Percentiles rank a stretch among this genome's conserved stretches.
phyloP scores from a whole-genome alignment of 2,113 vertebrate species.

The Austrofundulus limnaeus region DNA sequence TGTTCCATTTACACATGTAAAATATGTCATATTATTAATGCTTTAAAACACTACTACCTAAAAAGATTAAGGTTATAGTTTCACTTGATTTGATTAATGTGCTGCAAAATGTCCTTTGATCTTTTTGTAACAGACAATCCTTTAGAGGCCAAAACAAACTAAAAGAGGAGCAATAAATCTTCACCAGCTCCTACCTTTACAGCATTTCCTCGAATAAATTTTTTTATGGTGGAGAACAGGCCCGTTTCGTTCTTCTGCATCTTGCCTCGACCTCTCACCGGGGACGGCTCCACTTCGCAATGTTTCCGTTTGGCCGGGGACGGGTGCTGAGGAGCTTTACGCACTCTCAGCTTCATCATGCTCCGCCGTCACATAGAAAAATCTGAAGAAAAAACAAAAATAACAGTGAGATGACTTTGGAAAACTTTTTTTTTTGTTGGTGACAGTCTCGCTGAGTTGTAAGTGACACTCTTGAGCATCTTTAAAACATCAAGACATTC shows the following conservation, averaged over 20 bases:
- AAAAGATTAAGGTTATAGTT: too few species aligned
- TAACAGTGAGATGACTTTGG: too few species aligned
- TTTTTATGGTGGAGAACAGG: slow-evolving; percentile 80
- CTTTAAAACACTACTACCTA: not conserved
- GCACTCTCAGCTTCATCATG: slow-evolving; percentile 98
- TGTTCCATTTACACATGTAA: too few species aligned
- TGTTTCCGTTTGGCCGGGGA: slow-evolving; percentile 91
- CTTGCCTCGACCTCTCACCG: slow-evolving; percentile 63
- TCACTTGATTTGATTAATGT: too few species aligned
- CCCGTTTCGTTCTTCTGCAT: slow-evolving; percentile 80
- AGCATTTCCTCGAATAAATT: slow-evolving; percentile 80
- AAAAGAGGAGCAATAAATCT: not conserved
- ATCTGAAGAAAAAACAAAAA: slow-evolving; percentile 59
- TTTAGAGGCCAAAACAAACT: too few species aligned
- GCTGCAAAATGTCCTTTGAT: too few species aligned
- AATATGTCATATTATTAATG: too few species aligned
- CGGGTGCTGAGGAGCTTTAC: slow-evolving; percentile 92
- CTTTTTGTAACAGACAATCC: not conserved
- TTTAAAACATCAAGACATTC: too few species aligned
- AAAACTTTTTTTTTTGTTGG: not conserved
- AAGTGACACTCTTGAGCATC: too few species aligned
- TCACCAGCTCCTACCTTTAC: slow-evolving; percentile 70
- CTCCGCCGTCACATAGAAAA: slow-evolving; percentile 87
- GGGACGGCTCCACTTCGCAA: slow-evolving; percentile 70
- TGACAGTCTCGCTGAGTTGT: not conserved